These are phyloP conservation scores for Tupaia chinensis DNA, from an alignment of 2,113 vertebrate genomes.

Conservation along the genomic window DNA sequence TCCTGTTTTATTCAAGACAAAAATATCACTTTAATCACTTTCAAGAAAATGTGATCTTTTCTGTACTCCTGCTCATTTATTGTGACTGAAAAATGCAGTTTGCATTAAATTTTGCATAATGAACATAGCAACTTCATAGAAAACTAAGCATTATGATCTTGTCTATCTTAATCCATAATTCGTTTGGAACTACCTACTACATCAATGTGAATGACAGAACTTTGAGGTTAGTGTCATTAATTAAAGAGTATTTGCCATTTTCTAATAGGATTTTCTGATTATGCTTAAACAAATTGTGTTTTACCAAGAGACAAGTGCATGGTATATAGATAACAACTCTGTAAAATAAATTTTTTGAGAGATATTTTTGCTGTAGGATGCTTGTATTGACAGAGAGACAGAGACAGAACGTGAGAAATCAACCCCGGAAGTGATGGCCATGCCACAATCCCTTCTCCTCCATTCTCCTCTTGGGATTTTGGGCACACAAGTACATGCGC, in stretches of 20 bases:
- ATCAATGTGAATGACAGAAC: constrained; percentile 83
- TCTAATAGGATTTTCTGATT: constrained; percentile 75
- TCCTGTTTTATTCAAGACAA: constrained; percentile 84
- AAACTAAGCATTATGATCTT: constrained; percentile 83
- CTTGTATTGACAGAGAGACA: too few relatives aligned
- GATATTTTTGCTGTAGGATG: too few relatives aligned
- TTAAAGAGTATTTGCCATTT: constrained; percentile 76
- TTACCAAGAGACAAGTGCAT: not conserved
- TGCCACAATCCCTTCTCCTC: too few relatives aligned
- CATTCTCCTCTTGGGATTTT: too few relatives aligned
- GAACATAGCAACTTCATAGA: constrained; percentile 83
- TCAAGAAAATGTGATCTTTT: constrained; percentile 84
- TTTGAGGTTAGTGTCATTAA: constrained; percentile 82
- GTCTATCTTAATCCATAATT: constrained; percentile 84
- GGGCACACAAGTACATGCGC: too few relatives aligned
- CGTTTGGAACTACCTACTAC: constrained; percentile 83
- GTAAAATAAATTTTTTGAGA: not conserved
- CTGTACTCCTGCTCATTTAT: constrained; percentile 82
- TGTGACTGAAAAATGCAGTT: constrained; percentile 85
- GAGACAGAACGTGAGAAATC: too few relatives aligned
- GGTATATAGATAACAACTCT: not conserved
- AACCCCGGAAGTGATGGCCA: too few relatives aligned
- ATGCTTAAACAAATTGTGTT: not conserved
- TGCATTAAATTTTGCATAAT: constrained; percentile 86
- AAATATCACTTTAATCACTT: constrained; percentile 87